A percentile compares a stretch with the other conserved stretches of the same genome.
Conservation (phyloP, 2,888 invertebrate species). For the Synergus umbraculus region DNA sequence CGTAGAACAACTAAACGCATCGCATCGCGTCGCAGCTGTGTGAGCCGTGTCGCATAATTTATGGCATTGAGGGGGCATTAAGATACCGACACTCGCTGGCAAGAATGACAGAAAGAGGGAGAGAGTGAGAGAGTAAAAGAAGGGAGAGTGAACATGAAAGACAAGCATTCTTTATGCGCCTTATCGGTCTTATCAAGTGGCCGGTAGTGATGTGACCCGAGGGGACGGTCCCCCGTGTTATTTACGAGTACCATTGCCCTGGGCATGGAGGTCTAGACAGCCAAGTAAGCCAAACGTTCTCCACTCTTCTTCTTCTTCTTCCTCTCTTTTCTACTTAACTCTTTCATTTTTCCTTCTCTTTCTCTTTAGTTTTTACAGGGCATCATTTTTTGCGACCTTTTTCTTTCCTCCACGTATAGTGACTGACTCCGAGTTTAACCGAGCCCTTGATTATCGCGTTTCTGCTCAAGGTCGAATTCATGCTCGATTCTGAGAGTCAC, state of each 20-base stretch:
- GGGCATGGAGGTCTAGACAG: slow-evolving; percentile 60
- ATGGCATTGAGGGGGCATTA: slow-evolving; percentile 72
- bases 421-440: slow-evolving; percentile 42
- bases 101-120: slow-evolving; percentile 55
- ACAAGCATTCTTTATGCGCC: slow-evolving; percentile 72
- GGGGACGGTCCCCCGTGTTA: slow-evolving; percentile 56
- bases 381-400: slow-evolving; percentile 47
- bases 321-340: slow-evolving; percentile 43
- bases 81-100: slow-evolving; percentile 70
- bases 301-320: slow-evolving; percentile 37
- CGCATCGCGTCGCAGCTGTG: slow-evolving; percentile 66
- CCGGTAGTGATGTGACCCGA: slow-evolving; percentile 68
- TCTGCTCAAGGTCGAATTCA: slow-evolving; percentile 5
- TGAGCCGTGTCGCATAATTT: slow-evolving; percentile 71
- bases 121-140: slow-evolving; percentile 55
- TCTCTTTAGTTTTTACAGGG: slow-evolving; percentile 4
- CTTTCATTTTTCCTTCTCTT: slow-evolving; percentile 1
- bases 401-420: slow-evolving; percentile 54
- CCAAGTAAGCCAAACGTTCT: slow-evolving; percentile 53
- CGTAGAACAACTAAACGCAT: background rate
- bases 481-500: background rate
- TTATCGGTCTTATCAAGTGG: slow-evolving; percentile 73
- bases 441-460: slow-evolving; percentile 18
- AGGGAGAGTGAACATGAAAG: slow-evolving; percentile 59
- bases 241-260: slow-evolving; percentile 60